phyloP scores from a whole-genome alignment of 2,113 vertebrate genomes.

The Cyanoliseus patagonus region DNA sequence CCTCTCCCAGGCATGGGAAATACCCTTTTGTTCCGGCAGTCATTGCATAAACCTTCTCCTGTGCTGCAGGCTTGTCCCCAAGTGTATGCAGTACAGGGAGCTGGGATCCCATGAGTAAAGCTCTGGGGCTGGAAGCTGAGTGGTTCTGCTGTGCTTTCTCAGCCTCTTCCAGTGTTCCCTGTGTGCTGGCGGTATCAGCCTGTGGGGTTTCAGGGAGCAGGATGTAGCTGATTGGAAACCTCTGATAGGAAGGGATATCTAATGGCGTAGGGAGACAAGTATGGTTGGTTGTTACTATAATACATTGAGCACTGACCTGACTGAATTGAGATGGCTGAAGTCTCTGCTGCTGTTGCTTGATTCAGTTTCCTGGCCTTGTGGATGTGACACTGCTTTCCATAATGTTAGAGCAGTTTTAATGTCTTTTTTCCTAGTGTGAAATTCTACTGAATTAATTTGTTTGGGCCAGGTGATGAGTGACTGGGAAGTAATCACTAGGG shows the following conservation, averaged over 20 bases:
- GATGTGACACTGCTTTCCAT: not conserved
- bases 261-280: not conserved
- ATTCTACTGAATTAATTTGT: not conserved
- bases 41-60: not conserved
- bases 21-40: not conserved
- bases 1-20: conserved; percentile 12
- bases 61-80: not conserved
- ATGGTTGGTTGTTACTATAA: not conserved
- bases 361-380: not conserved
- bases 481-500: not conserved
- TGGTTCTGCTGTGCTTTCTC: not conserved
- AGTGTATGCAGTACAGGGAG: fast-evolving
- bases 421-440: not conserved
- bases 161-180: not conserved
- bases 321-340: not conserved
- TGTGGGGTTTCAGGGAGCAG: fast-evolving
- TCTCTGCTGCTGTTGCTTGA: not conserved
- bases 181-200: not conserved
- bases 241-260: not conserved
- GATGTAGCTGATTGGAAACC: fast-evolving
- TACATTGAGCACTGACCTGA: not conserved
- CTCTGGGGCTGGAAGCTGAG: not conserved
- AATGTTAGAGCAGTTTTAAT: not conserved
- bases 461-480: not conserved
- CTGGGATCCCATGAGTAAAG: not conserved